Percentiles rank a stretch among this genome's conserved stretches.
Conservation (phyloP, 1,140 invertebrate species). For the Drosophila rhopaloa region DNA sequence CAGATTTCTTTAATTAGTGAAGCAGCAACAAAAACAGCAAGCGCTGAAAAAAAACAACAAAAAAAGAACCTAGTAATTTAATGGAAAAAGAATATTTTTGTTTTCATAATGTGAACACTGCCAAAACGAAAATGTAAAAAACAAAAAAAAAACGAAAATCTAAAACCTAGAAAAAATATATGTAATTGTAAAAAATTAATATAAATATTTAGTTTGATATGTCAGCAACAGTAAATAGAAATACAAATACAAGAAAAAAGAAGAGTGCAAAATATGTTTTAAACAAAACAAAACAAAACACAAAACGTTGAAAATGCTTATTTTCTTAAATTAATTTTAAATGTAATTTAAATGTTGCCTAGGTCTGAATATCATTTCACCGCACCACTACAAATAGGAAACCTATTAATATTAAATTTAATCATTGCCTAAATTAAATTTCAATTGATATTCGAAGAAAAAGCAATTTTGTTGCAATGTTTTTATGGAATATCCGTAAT, state of each 20-base stretch:
- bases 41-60: slow-evolving; percentile 19
- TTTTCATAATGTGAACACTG: slow-evolving; percentile 74
- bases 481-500: slow-evolving; percentile 45
- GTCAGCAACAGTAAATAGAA: slow-evolving; percentile 45
- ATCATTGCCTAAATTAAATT: slow-evolving; percentile 19
- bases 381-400: slow-evolving; percentile 30
- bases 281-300: slow-evolving; percentile 69
- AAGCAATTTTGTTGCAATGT: slow-evolving; percentile 46
- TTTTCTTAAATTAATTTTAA: slow-evolving; percentile 71
- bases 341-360: slow-evolving; percentile 65
- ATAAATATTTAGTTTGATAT: slow-evolving; percentile 37
- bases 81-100: slow-evolving; percentile 47
- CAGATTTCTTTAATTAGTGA: slow-evolving; percentile 44
- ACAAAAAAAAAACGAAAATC: slow-evolving; percentile 32
- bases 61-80: slow-evolving; percentile 26
- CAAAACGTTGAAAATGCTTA: slow-evolving; percentile 54
- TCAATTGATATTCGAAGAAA: slow-evolving; percentile 33
- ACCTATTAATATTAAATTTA: slow-evolving; percentile 17
- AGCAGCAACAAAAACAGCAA: slow-evolving; percentile 31
- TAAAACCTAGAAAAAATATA: slow-evolving; percentile 47
- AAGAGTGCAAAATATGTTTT: slow-evolving; percentile 83
- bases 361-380: slow-evolving; percentile 54
- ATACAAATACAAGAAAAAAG: slow-evolving; percentile 54
- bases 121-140: slow-evolving; percentile 68
- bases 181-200: slow-evolving; percentile 42